phyloP scores from a whole-genome alignment of 2,113 vertebrate genomes.

The Lipotes vexillifer region DNA sequence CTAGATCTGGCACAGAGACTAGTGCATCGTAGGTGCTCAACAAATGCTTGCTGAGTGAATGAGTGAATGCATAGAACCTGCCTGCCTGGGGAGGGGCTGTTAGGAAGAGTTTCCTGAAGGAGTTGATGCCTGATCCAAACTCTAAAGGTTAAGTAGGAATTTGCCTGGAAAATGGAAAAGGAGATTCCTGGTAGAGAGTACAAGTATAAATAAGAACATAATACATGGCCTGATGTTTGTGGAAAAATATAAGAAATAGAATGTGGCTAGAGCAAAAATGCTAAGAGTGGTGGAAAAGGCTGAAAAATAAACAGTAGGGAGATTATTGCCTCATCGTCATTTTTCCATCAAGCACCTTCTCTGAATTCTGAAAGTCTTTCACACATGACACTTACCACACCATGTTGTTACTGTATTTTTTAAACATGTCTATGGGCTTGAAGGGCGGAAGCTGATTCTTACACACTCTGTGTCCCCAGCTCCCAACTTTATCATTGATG shows the following conservation, averaged over 20 bases:
- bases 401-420: not conserved
- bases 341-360: not conserved
- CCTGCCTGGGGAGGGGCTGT: not conserved
- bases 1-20: not conserved
- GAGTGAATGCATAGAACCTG: not conserved
- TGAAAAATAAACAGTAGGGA: not conserved
- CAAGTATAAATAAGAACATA: not conserved
- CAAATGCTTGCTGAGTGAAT: not conserved
- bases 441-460: not conserved
- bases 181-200: not conserved
- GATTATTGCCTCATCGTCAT: not conserved
- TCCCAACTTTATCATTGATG: not conserved
- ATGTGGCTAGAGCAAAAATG: not conserved
- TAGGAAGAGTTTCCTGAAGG: not conserved
- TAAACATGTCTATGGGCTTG: not conserved
- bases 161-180: not conserved
- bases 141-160: not conserved
- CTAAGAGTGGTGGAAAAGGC: not conserved
- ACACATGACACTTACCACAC: not conserved
- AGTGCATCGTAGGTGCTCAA: fast-evolving
- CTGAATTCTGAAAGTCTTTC: not conserved
- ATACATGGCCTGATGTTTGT: not conserved
- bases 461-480: too few relatives aligned
- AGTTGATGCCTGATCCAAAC: not conserved
- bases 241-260: not conserved